Conservation (phyloP, 2,113 vertebrate species). For the Dipodomys stephensi region DNA sequence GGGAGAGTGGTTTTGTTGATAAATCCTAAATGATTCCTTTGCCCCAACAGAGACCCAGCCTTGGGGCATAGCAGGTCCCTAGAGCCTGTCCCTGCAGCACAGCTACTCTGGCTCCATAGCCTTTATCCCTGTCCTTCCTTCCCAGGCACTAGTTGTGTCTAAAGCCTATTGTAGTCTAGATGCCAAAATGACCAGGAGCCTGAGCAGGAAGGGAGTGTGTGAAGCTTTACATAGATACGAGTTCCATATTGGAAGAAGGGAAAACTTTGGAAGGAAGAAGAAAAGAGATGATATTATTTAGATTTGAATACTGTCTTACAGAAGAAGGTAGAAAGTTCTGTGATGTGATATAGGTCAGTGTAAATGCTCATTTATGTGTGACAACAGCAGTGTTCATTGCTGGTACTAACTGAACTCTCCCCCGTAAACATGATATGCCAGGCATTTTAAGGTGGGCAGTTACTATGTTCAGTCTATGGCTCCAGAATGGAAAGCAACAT, state of each 20-base stretch:
- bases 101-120: not conserved
- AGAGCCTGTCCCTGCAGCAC: too few species aligned
- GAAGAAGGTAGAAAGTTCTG: not conserved
- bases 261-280: not conserved
- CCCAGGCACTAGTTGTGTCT: not conserved
- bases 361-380: too few species aligned
- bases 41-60: not conserved
- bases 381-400: fast-evolving
- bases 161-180: not conserved
- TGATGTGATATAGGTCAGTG: not conserved
- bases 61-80: not conserved
- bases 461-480: not conserved
- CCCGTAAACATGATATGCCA: fast-evolving
- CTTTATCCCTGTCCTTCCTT: not conserved
- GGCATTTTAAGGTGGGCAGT: not conserved
- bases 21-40: not conserved
- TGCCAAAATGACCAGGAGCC: not conserved
- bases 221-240: not conserved
- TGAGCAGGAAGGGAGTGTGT: not conserved
- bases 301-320: not conserved
- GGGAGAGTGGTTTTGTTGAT: conserved; percentile 22
- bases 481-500: not conserved
- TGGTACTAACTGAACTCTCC: not conserved
- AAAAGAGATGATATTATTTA: not conserved
- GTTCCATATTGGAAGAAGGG: not conserved